A percentile compares a stretch with the other conserved stretches of the same genome.
phyloP scores from a whole-genome alignment of 2,888 invertebrate species.

The Brenthis ino region DNA sequence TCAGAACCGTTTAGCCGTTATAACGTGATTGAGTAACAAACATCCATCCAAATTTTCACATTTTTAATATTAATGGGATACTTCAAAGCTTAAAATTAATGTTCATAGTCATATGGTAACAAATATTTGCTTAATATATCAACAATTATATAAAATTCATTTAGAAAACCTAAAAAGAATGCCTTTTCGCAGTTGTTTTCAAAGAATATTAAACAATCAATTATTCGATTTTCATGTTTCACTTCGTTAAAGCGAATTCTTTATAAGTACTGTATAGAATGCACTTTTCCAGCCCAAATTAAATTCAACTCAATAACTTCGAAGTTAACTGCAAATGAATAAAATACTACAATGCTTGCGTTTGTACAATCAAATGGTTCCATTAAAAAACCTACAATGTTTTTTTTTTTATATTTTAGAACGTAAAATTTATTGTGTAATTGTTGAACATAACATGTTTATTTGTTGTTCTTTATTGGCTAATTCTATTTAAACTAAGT shows the following conservation, averaged over 20 bases:
- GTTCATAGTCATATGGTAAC: no score
- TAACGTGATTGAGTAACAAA: no score
- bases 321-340: slow-evolving; percentile 36
- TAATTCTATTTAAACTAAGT: neutral
- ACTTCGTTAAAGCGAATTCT: slow-evolving; percentile 13
- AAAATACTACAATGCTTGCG: slow-evolving; percentile 32
- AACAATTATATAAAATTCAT: no score
- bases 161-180: no score
- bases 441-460: slow-evolving; percentile 1
- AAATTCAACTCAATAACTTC: slow-evolving; percentile 34
- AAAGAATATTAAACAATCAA: slow-evolving; percentile 17
- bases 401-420: slow-evolving; percentile 28
- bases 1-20: no score
- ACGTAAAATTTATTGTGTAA: slow-evolving; percentile 21
- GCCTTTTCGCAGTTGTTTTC: neutral
- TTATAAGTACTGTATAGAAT: slow-evolving; percentile 14
- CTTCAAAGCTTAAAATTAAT: no score
- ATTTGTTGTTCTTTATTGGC: neutral
- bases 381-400: slow-evolving; percentile 31
- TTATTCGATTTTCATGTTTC: slow-evolving; percentile 3
- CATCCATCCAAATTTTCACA: no score
- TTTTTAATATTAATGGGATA: no score
- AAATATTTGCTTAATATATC: no score
- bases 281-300: slow-evolving; percentile 25
- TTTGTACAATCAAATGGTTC: slow-evolving; percentile 36